Conservation (phyloP, 1,140 invertebrate genomes). For the Caligus rogercresseyi region DNA sequence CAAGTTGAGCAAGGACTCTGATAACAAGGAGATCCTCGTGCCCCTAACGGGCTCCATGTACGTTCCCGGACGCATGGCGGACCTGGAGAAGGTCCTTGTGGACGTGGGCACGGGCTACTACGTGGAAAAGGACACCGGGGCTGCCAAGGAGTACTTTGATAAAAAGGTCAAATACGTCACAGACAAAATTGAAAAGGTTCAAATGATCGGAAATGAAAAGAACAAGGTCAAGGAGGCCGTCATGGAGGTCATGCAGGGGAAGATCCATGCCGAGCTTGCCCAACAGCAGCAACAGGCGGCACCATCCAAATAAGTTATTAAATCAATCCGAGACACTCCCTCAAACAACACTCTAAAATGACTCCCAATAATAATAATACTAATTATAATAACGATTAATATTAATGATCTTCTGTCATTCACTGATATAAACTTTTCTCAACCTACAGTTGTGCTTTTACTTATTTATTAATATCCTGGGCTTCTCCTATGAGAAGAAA, state of each 20-base stretch:
- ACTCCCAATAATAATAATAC: no score
- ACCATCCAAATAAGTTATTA: not conserved
- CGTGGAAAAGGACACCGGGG: slow-evolving; percentile 61
- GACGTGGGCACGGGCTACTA: slow-evolving; percentile 91
- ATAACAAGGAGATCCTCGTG: slow-evolving; percentile 66
- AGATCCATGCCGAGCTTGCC: slow-evolving; percentile 12
- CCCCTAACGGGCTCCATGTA: slow-evolving; percentile 87
- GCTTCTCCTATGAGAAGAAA: no score
- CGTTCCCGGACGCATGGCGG: slow-evolving; percentile 62
- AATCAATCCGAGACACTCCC: no score
- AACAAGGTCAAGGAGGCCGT: slow-evolving; percentile 43
- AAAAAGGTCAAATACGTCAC: slow-evolving; percentile 73
- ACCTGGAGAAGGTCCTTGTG: slow-evolving; percentile 64
- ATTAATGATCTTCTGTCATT: no score
- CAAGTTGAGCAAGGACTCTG: slow-evolving; percentile 45
- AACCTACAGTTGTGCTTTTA: no score
- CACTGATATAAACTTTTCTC: no score
- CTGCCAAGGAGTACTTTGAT: slow-evolving; percentile 77
- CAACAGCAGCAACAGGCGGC: slow-evolving; percentile 2
- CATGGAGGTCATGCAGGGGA: slow-evolving; percentile 20
- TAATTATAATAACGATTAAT: no score
- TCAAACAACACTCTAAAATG: no score
- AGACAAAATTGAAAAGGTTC: slow-evolving; percentile 84
- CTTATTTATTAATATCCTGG: no score
- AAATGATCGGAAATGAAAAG: slow-evolving; percentile 63